Evolutionary conservation across 2,888 invertebrate genomes (phyloP), one percentile per base, ranked within the genome.

Genomic region (Hanleya hanleyi): DNA sequence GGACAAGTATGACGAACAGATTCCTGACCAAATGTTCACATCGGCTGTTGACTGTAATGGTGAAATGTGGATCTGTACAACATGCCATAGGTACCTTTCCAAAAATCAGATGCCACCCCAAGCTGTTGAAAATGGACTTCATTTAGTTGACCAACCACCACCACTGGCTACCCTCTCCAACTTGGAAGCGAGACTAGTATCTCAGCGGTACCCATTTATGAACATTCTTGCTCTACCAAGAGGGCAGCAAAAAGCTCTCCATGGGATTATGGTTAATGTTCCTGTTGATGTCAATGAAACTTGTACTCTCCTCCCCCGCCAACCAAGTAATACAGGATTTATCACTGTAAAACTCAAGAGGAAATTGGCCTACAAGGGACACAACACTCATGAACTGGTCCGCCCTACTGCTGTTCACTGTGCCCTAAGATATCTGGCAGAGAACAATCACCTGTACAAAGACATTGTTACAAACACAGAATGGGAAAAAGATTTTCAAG

Each of bases 221-320:
- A 68, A 68, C 12, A 68, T 68, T 18, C 18, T 50, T n/a, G 50
- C 68, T 50, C 32, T 50, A 50, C 68, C 68, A 9, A 47, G 68
- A 41, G 68, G 68, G 26, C 26, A 35, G 35, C 68, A 68, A 68
- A 49, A n/a, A 50, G 68, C 50, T 36, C 49, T 68, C 37, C 26
- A 18, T 9, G 68, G 51, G 6, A 35, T 32, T 32, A 50, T 41
- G 49, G 68, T 68, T 51, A 68, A 68, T 50, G 51, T 68, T 26
- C 68, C 68, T 50, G 33, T 41, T 49, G 18, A 15, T 41, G 26
- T 50, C 6, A 18, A 68, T 22, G 18, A 37, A 9, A 32, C 32
- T 6, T 68, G 50, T 50, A 22, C 47, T 18, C 26, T n/a, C 50
- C 26, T 66, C 7, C 66, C 66, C 6, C 6, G 37, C n/a, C 12